Evolutionary conservation across 2,113 vertebrate genomes (phyloP), one percentile per base, ranked within the genome.

Genomic region (Stercorarius parasiticus): DNA sequence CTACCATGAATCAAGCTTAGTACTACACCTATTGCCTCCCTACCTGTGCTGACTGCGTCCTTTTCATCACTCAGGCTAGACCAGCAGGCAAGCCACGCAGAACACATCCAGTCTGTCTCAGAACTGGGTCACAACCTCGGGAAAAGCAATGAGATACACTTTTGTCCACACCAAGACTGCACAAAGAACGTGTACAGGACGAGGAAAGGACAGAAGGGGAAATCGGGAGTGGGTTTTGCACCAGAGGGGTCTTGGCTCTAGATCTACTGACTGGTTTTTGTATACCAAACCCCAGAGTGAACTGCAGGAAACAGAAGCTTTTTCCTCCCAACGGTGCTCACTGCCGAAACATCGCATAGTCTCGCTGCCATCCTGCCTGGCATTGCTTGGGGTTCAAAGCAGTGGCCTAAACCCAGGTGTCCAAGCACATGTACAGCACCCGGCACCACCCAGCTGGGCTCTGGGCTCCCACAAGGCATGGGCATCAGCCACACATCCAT

Each of bases 171-270:
- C 20, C 47, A 42, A 70, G 86, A 65, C 25, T 15, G 13, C 45
- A 86, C 34, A 70, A 66, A 89, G 59, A 34, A 38, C 11, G 34
- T 9, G 10, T 18, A 53, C 16, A 77, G 55, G 23, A 66, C 19
- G 27, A 78, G 27, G 42, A 62, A 88, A 72, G 17, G 34, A 45
- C 19, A 67, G 32, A 59, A 80, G 20, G 18, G 15, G 58, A 92
- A 83, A 66, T 29, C 20, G 36, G 30, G 36, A 88, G 45, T 16
- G 34, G 15, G 8, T 47, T 85, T 82, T 88, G 27, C 62, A 58
- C 45, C 49, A 66, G 40, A 82, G 25, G 0, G 0, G 21, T 34
- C n/a, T 27, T 64, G 45, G 26, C n/a, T 79, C 12, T 20, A 66
- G 32, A 62, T 29, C 25, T 15, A 32, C 42, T 23, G 32, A 15